phyloP scores from a whole-genome alignment of 2,797 vertebrate species.

The Platalea minor region DNA sequence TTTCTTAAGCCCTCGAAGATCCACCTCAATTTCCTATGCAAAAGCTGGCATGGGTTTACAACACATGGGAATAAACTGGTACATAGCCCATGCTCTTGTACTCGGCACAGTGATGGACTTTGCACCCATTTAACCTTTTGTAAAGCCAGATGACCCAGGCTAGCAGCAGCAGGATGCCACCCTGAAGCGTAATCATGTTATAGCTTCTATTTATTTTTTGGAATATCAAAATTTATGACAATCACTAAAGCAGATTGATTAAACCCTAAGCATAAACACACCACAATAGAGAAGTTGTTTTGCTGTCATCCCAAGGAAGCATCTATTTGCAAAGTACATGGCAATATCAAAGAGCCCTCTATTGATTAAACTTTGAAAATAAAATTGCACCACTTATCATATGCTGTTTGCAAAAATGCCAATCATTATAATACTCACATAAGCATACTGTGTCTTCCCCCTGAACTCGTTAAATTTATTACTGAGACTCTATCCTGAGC shows the following conservation, averaged over 20 bases:
- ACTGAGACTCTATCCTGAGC: neutral
- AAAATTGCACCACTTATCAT: conserved; percentile 51
- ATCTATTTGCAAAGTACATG: conserved; percentile 25
- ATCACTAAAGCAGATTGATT: neutral
- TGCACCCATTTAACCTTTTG: neutral
- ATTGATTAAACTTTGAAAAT: conserved; percentile 67
- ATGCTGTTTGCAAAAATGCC: conserved; percentile 55
- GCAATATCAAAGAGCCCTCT: conserved; percentile 45
- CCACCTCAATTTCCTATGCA: neutral
- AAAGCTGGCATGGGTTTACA: neutral
- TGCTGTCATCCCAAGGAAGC: conserved; percentile 15
- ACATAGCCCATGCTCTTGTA: neutral
- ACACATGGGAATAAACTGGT: neutral
- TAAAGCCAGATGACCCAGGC: neutral
- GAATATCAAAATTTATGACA: neutral
- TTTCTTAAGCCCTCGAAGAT: neutral
- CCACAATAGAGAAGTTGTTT: neutral
- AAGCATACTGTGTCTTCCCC: conserved; percentile 12
- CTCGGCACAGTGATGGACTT: neutral
- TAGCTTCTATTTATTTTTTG: neutral
- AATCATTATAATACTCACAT: conserved; percentile 53
- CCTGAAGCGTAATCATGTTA: neutral
- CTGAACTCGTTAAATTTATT: conserved; percentile 39
- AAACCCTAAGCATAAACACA: neutral
- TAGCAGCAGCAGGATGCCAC: neutral